These are phyloP conservation scores for Drosophila yooni DNA, from an alignment of 2,888 invertebrate genomes.

Conservation along the genomic window DNA sequence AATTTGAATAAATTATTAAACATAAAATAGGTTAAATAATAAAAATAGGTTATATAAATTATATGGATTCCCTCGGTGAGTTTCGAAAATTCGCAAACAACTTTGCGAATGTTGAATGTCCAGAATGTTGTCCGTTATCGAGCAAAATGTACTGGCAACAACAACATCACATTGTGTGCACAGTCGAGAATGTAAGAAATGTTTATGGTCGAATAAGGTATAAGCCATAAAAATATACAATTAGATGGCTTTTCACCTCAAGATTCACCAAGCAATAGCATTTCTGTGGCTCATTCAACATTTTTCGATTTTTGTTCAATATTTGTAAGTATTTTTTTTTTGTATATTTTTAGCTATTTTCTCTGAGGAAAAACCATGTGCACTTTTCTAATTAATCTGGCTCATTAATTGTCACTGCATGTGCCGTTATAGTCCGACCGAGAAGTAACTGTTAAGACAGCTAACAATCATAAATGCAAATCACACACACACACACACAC, in stretches of 20 bases:
- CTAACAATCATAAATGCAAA: slow-evolving; percentile 39
- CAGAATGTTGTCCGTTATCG: too few species aligned
- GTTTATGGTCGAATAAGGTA: not conserved
- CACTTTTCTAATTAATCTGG: slow-evolving; percentile 57
- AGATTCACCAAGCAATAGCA: too few species aligned
- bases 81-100: too few species aligned
- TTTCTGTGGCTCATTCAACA: too few species aligned
- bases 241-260: not conserved
- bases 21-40: not conserved
- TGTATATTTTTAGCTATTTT: not conserved
- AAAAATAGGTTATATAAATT: too few species aligned
- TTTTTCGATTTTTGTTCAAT: not conserved
- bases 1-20: not conserved
- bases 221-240: not conserved
- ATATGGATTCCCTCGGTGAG: too few species aligned
- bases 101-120: too few species aligned
- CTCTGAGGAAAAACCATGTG: slow-evolving; percentile 20
- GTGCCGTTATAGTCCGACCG: slow-evolving; percentile 36
- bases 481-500: slow-evolving; percentile 8
- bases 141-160: too few species aligned
- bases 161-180: too few species aligned
- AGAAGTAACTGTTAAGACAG: slow-evolving; percentile 50
- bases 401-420: slow-evolving; percentile 53
- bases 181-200: not conserved
- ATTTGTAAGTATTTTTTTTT: not conserved